Percentiles rank a stretch among this genome's conserved stretches.
phyloP scores from a whole-genome alignment of 2,888 invertebrate genomes.

The Agriopis aurantiaria region DNA sequence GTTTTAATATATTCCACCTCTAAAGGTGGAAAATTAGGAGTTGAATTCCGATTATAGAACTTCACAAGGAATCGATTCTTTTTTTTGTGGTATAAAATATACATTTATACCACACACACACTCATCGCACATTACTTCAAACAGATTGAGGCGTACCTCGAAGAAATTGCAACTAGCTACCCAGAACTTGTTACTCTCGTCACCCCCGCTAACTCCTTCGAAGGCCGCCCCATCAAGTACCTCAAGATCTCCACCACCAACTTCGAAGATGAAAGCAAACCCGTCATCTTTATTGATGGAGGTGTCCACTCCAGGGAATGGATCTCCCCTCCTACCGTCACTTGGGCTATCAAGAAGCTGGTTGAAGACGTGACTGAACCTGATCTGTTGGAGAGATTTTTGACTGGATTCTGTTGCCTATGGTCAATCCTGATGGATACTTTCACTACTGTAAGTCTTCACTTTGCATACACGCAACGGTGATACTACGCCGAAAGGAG shows the following conservation, averaged over 20 bases:
- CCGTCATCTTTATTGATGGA: slow-evolving; percentile 87
- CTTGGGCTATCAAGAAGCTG: slow-evolving; percentile 89
- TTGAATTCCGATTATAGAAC: not conserved
- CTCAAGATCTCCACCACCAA: slow-evolving; percentile 87
- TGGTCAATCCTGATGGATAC: slow-evolving; percentile 92
- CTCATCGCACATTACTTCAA: too few relatives aligned
- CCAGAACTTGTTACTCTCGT: slow-evolving; percentile 80
- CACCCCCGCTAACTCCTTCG: slow-evolving; percentile 82
- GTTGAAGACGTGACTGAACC: slow-evolving; percentile 85
- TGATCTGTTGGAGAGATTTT: slow-evolving; percentile 85
- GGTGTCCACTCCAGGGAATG: slow-evolving; percentile 90
- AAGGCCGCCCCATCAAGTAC: slow-evolving; percentile 85
- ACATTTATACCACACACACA: too few relatives aligned
- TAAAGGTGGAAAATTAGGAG: too few relatives aligned
- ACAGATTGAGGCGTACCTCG: slow-evolving; percentile 71
- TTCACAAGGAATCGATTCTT: too few relatives aligned
- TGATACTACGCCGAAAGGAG: too few relatives aligned
- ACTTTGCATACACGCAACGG: too few relatives aligned
- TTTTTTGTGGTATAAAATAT: too few relatives aligned
- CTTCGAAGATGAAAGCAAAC: slow-evolving; percentile 74
- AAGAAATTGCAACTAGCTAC: slow-evolving; percentile 71
- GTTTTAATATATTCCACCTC: too few relatives aligned
- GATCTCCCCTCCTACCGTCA: slow-evolving; percentile 89
- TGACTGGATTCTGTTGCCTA: slow-evolving; percentile 89
- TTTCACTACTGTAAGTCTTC: slow-evolving; percentile 71